Conservation (phyloP, 2,797 vertebrate genomes). For the Leptoclinus maculatus region DNA sequence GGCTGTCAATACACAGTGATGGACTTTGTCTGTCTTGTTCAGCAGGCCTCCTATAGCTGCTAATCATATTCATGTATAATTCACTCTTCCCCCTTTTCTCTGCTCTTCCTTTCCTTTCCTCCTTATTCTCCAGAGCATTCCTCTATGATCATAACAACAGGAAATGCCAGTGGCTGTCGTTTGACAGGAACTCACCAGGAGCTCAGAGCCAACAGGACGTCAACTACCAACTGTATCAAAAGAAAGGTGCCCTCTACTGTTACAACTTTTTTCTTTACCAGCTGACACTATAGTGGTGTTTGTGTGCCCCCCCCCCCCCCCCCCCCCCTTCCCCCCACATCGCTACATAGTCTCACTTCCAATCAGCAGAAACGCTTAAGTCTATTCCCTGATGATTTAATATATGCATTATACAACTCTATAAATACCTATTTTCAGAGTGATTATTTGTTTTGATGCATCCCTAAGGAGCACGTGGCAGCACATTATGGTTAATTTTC, state of each 20-base stretch:
- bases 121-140: conserved; percentile 90
- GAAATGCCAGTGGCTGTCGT: conserved; percentile 96
- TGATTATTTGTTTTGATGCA: conserved; percentile 11
- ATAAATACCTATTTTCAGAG: conserved; percentile 3
- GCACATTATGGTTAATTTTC: conserved; percentile 76
- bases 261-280: not conserved
- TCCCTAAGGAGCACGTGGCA: conserved; percentile 35
- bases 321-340: not conserved
- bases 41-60: not conserved
- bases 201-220: conserved; percentile 88
- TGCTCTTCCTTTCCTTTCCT: conserved; percentile 62
- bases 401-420: not conserved
- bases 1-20: not conserved
- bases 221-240: conserved; percentile 95
- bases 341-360: not conserved
- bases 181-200: conserved; percentile 91
- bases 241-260: conserved; percentile 87
- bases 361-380: not conserved
- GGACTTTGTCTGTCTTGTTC: conserved; percentile 14
- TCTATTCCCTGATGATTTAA: not conserved
- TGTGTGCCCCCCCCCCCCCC: not conserved
- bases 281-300: not conserved
- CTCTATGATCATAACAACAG: conserved; percentile 95
- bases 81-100: not conserved
- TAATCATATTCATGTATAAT: conserved; percentile 10